phyloP scores from a whole-genome alignment of 2,888 invertebrate species.

The Onthophagus sagittarius region DNA sequence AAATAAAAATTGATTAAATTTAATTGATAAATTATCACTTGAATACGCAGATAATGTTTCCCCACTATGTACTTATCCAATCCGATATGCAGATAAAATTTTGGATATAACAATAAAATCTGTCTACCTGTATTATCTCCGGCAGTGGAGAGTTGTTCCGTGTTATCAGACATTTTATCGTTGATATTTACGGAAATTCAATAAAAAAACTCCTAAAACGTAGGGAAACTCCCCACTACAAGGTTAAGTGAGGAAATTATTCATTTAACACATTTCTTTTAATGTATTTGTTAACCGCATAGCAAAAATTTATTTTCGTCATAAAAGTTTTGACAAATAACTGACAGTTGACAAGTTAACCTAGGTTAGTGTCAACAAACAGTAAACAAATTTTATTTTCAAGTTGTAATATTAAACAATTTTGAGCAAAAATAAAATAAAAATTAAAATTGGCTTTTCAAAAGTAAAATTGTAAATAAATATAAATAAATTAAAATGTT shows the following conservation, averaged over 20 bases:
- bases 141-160: constrained; percentile 16
- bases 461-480: too few species aligned
- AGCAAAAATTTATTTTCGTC: not conserved
- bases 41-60: not conserved
- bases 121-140: constrained; percentile 20
- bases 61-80: not conserved
- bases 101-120: constrained; percentile 13
- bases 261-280: not conserved
- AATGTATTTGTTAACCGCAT: not conserved
- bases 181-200: not conserved
- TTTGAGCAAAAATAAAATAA: not conserved
- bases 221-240: not conserved
- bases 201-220: not conserved
- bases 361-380: not conserved
- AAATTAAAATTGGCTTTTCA: too few species aligned
- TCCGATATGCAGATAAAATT: constrained; percentile 11
- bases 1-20: not conserved
- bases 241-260: not conserved
- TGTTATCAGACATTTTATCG: constrained; percentile 20
- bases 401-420: not conserved
- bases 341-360: not conserved
- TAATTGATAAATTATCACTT: not conserved
- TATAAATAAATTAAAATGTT: too few species aligned
- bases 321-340: not conserved
- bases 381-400: not conserved